phyloP scores from a whole-genome alignment of 2,888 invertebrate genomes.

The Epistrophe eligans region DNA sequence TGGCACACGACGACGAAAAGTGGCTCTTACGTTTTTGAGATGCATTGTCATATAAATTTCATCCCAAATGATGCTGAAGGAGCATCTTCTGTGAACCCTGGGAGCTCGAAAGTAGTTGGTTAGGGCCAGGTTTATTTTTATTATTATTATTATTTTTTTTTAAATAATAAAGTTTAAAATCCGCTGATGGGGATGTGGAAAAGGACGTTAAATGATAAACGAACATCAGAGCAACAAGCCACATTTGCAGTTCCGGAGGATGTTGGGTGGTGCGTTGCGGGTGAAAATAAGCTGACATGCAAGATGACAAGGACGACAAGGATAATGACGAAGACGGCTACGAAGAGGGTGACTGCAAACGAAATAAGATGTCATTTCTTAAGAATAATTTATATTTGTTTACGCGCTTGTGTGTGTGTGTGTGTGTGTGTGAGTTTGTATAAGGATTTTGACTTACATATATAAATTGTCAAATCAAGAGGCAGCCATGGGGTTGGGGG shows the following conservation, averaged over 20 bases:
- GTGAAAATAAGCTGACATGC: conserved; percentile 30
- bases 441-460: conserved; percentile 24
- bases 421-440: conserved; percentile 47
- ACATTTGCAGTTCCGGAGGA: conserved; percentile 45
- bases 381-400: conserved; percentile 54
- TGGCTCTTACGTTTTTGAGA: conserved; percentile 34
- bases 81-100: conserved; percentile 30
- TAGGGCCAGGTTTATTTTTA: conserved; percentile 37
- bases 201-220: conserved; percentile 43
- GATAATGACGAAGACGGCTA: conserved; percentile 30
- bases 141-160: neutral
- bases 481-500: neutral
- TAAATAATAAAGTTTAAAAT: conserved; percentile 23
- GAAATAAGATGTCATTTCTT: conserved; percentile 50
- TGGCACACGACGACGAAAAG: conserved; percentile 34
- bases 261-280: neutral
- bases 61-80: conserved; percentile 28
- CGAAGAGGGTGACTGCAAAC: conserved; percentile 16
- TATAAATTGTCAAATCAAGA: conserved; percentile 11
- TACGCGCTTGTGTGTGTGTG: too few species aligned
- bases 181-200: conserved; percentile 12
- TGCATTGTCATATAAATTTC: conserved; percentile 53
- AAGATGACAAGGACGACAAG: conserved; percentile 39
- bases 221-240: conserved; percentile 58
- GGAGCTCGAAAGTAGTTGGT: conserved; percentile 15